These are phyloP conservation scores for Platycheirus rosarum DNA, from an alignment of 2,888 invertebrate genomes.

Conservation along the genomic window DNA sequence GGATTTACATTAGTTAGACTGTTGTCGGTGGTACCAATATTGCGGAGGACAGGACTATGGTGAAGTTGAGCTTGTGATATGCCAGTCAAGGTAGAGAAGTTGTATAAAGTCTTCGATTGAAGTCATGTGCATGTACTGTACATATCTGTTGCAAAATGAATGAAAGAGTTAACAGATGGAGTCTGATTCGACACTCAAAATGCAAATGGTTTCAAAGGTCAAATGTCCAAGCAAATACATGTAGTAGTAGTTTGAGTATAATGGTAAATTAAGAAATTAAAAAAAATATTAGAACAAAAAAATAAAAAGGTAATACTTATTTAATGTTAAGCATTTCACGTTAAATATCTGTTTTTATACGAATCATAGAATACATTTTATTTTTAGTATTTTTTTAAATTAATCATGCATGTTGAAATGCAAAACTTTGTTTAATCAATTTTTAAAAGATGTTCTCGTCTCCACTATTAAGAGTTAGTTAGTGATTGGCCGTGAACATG, in stretches of 20 bases:
- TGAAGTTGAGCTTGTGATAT: conserved; percentile 39
- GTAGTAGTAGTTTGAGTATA: background rate
- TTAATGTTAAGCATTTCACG: too few species aligned
- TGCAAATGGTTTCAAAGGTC: conserved; percentile 47
- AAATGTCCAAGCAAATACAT: conserved; percentile 29
- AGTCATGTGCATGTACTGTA: background rate
- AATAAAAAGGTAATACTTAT: too few species aligned
- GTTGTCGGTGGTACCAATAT: conserved; percentile 4
- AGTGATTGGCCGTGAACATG: too few species aligned
- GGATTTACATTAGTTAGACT: conserved; percentile 27
- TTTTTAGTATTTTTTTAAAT: too few species aligned
- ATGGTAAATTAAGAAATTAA: background rate
- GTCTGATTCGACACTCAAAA: conserved; percentile 16
- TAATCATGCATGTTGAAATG: too few species aligned
- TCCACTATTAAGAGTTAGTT: too few species aligned
- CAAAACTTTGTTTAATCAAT: too few species aligned
- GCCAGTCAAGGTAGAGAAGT: conserved; percentile 14
- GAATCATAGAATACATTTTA: too few species aligned
- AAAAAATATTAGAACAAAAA: too few species aligned
- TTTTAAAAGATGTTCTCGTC: too few species aligned
- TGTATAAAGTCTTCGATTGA: conserved; percentile 16
- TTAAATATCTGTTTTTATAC: too few species aligned
- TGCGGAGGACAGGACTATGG: conserved; percentile 15
- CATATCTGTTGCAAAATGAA: background rate
- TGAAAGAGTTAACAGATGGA: conserved; percentile 10